phyloP scores from a whole-genome alignment of 2,888 invertebrate species.

The Cephus pygmeus region DNA sequence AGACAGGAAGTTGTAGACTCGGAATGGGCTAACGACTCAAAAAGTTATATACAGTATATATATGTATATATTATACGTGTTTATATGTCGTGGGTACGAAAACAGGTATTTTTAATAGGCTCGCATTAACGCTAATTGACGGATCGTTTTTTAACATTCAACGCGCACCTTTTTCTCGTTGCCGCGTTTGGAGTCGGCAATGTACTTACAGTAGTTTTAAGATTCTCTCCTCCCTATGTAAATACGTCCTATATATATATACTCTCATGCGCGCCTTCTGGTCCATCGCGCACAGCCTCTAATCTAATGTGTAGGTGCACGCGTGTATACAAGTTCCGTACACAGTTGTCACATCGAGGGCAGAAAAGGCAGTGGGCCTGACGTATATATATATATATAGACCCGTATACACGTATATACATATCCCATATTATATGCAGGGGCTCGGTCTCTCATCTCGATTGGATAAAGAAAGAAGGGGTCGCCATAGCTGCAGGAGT shows the following conservation, averaged over 20 bases:
- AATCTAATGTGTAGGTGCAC: neutral
- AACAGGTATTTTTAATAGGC: constrained; percentile 38
- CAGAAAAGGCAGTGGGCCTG: constrained; percentile 35
- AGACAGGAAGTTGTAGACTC: neutral
- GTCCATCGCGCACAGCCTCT: neutral
- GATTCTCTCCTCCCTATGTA: constrained; percentile 10
- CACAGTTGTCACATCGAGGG: constrained; percentile 33
- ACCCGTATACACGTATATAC: neutral
- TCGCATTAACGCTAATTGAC: constrained; percentile 56
- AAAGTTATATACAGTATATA: neutral
- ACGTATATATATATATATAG: neutral
- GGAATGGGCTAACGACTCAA: neutral
- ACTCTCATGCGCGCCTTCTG: neutral
- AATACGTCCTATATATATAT: neutral
- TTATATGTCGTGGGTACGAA: constrained; percentile 22
- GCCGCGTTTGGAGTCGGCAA: neutral
- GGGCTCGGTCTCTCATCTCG: neutral
- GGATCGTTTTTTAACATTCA: constrained; percentile 57
- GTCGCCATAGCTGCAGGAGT: constrained; percentile 1
- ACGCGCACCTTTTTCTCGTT: constrained; percentile 36
- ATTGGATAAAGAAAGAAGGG: neutral
- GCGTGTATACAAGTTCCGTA: constrained; percentile 20
- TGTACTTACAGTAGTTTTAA: neutral
- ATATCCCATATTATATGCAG: neutral
- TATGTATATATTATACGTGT: constrained; percentile 15